Conservation (phyloP, 2,888 invertebrate genomes). For the Diploptera punctata region DNA sequence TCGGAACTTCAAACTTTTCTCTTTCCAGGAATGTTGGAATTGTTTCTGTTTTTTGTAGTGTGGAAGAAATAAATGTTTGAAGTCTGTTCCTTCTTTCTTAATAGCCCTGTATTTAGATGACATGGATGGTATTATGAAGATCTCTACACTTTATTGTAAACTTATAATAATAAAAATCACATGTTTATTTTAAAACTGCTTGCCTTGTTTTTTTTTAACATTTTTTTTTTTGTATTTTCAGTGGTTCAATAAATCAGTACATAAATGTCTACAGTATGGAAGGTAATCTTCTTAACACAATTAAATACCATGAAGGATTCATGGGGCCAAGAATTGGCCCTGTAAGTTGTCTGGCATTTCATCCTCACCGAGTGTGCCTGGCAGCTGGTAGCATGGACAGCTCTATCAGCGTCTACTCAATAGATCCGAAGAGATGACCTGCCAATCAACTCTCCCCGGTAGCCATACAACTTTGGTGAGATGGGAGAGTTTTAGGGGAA, state of each 20-base stretch:
- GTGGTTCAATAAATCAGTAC: slow-evolving; percentile 78
- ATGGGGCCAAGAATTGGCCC: slow-evolving; percentile 86
- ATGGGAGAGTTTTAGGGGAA: no score
- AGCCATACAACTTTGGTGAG: slow-evolving; percentile 20
- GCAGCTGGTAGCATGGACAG: slow-evolving; percentile 89
- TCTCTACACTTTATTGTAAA: no score
- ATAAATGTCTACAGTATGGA: slow-evolving; percentile 78
- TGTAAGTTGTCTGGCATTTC: slow-evolving; percentile 88
- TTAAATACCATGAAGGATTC: slow-evolving; percentile 92
- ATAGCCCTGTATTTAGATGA: no score
- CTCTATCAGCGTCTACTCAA: slow-evolving; percentile 77
- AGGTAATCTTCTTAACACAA: slow-evolving; percentile 76
- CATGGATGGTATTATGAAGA: no score
- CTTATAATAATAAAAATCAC: no score
- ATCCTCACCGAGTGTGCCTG: slow-evolving; percentile 83
- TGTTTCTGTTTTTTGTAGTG: no score
- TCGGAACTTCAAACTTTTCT: no score
- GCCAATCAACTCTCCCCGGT: slow-evolving; percentile 18
- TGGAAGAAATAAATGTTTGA: no score
- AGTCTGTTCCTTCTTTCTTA: no score
- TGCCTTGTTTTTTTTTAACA: no score
- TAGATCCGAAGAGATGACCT: slow-evolving; percentile 43
- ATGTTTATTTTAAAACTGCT: no score
- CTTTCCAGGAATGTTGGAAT: no score
- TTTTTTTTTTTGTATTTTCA: slow-evolving; percentile 51